Conservation (phyloP, 2,888 invertebrate species). For the Chydorus sphaericus region DNA sequence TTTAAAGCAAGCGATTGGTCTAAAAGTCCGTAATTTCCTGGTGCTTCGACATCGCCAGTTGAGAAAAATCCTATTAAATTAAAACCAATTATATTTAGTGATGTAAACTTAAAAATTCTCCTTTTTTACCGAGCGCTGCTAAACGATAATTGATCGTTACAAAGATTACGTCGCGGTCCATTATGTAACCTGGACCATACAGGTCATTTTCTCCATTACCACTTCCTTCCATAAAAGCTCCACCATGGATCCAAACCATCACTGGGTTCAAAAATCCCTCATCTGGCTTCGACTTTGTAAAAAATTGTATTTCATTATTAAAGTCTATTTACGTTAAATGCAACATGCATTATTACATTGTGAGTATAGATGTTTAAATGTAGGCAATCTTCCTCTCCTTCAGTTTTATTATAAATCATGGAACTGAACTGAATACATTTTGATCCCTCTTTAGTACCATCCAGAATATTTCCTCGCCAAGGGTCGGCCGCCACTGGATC, state of each 20-base stretch:
- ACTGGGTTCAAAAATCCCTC: not conserved
- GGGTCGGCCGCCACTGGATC: not conserved
- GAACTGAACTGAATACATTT: not conserved
- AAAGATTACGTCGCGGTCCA: slow-evolving; percentile 40
- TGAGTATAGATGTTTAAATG: slow-evolving; percentile 9
- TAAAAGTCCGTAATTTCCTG: slow-evolving; percentile 15
- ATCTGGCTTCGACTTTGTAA: not conserved
- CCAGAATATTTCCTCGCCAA: not conserved
- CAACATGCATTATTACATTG: not conserved
- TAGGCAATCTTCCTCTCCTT: slow-evolving; percentile 12
- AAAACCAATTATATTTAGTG: too few relatives aligned
- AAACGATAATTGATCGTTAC: slow-evolving; percentile 55
- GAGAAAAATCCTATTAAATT: slow-evolving; percentile 14
- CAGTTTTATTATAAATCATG: not conserved
- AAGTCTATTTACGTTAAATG: not conserved
- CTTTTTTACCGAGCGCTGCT: slow-evolving; percentile 25
- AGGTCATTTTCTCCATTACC: not conserved
- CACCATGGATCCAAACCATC: slow-evolving; percentile 12
- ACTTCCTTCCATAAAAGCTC: not conserved
- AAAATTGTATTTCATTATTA: not conserved
- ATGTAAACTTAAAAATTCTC: too few relatives aligned
- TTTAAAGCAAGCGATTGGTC: slow-evolving; percentile 16
- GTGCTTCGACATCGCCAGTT: slow-evolving; percentile 12
- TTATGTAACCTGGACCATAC: slow-evolving; percentile 1
- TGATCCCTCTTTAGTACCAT: not conserved